phyloP scores from a whole-genome alignment of 2,888 invertebrate genomes.

The Erynnis tages region DNA sequence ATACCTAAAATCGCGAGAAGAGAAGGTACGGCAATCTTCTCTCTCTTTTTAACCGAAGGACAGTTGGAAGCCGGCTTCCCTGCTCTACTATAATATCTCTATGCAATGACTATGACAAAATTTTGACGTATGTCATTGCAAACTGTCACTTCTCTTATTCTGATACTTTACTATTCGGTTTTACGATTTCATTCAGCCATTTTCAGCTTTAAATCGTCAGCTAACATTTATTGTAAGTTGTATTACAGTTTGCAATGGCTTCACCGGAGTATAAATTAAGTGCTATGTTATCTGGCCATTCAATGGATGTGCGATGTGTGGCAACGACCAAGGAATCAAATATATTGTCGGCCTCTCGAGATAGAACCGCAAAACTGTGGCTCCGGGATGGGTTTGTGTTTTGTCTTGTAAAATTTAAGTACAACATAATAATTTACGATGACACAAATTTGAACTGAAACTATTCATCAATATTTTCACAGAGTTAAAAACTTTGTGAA shows the following conservation, averaged over 20 bases:
- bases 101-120: too few relatives aligned
- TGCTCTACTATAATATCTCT: too few relatives aligned
- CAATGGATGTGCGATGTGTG: slow-evolving; percentile 91
- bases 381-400: slow-evolving; percentile 85
- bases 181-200: too few relatives aligned
- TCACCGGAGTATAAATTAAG: slow-evolving; percentile 88
- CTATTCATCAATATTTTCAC: slow-evolving; percentile 8
- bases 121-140: too few relatives aligned
- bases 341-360: slow-evolving; percentile 93
- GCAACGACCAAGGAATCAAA: slow-evolving; percentile 84
- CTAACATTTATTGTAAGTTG: not conserved
- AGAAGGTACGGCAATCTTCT: too few relatives aligned
- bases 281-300: slow-evolving; percentile 89
- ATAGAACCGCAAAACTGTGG: slow-evolving; percentile 94
- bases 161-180: too few relatives aligned
- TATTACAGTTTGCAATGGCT: slow-evolving; percentile 57
- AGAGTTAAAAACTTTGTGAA: slow-evolving; percentile 84
- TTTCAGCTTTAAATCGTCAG: not conserved
- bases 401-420: slow-evolving; percentile 14
- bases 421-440: too few relatives aligned
- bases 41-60: too few relatives aligned
- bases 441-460: too few relatives aligned
- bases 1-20: too few relatives aligned
- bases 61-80: too few relatives aligned
- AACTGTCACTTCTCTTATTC: too few relatives aligned